Conservation (phyloP, 1,140 invertebrate species). For the Philotrypesis tridentata region DNA sequence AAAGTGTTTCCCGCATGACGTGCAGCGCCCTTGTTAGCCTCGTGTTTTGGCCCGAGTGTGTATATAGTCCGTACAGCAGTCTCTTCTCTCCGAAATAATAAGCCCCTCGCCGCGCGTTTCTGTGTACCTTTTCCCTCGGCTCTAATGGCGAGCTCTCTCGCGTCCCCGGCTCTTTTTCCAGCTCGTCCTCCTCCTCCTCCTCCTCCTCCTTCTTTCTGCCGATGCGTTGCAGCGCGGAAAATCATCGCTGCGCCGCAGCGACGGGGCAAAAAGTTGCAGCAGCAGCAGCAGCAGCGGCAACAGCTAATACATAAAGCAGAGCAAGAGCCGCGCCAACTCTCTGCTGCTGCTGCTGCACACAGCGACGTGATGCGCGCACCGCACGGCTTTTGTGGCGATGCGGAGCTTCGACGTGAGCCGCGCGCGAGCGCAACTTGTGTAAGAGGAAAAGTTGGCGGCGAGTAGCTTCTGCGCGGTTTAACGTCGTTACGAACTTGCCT, state of each 20-base stretch:
- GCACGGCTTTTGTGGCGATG: background rate
- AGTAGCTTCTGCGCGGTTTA: constrained; percentile 25
- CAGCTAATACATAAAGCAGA: background rate
- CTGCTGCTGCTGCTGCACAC: background rate
- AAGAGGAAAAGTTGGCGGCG: constrained; percentile 29
- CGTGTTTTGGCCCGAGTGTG: background rate
- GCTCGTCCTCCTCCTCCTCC: background rate
- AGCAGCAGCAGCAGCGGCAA: background rate
- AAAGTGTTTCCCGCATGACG: constrained; percentile 13
- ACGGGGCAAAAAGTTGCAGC: no score
- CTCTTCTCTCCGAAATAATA: background rate
- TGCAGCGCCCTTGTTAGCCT: background rate
- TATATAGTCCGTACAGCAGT: no score
- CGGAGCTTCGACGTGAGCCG: background rate
- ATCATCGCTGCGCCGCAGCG: background rate
- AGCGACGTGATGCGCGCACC: background rate
- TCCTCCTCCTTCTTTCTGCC: background rate
- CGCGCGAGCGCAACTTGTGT: constrained; percentile 12
- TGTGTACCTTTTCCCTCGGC: no score
- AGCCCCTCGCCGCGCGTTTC: no score
- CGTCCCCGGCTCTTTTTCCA: background rate
- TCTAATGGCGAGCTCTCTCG: background rate
- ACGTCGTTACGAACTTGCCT: constrained; percentile 25
- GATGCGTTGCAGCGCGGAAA: background rate
- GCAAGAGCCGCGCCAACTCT: no score